Base-by-base conservation (phyloP, 2,797 vertebrate genomes). In the Phoeniculus purpureus region DNA sequence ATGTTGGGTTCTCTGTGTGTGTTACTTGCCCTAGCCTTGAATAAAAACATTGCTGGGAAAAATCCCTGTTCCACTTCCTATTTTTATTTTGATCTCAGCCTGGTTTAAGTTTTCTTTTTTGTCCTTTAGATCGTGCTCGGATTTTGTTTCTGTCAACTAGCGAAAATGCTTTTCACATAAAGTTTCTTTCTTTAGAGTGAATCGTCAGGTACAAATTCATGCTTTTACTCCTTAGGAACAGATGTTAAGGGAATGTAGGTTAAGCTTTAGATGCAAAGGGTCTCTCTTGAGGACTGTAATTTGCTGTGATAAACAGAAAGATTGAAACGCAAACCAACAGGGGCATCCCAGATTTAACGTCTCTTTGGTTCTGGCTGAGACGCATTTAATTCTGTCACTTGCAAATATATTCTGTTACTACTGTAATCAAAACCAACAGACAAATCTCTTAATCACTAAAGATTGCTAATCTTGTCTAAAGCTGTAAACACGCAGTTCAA, bases 301-400 rank as follows among this genome's bases (percentile, higher is more conserved):
- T 95, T 88, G 68, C 82, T 85, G 40, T 68, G 90, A 94, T 93
- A 91, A 95, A 94, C 84, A 83, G 85, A 92, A 91, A 87, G 81
- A 82, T 85, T 65, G 80, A 94, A 86, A 91, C 45, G 56, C 54
- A 92, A 93, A 87, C 89, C 91, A 86, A 92, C 70, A 88, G 90
- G 74, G 87, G 85, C 70, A 89, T 62, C 80, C 75, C 82, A 73
- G 78, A 92, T 94, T 96, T 91, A 90, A 87, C 90, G 84, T 65
- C 37, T 89, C 81, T 88, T 96, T 94, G 95, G 92, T 79, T 95
- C 84, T 89, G 90, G 89, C 81, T 50, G 80, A 81, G 85, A 86
- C 15, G 60, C 55, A 11, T 75, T 92, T 78, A 75, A 88, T 34
- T 84, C 56, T 68, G 59, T 45, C 75, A 47, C 73, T 91, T 73